Base-by-base conservation (phyloP, 2,797 vertebrate genomes). In the Passerculus sandwichensis region DNA sequence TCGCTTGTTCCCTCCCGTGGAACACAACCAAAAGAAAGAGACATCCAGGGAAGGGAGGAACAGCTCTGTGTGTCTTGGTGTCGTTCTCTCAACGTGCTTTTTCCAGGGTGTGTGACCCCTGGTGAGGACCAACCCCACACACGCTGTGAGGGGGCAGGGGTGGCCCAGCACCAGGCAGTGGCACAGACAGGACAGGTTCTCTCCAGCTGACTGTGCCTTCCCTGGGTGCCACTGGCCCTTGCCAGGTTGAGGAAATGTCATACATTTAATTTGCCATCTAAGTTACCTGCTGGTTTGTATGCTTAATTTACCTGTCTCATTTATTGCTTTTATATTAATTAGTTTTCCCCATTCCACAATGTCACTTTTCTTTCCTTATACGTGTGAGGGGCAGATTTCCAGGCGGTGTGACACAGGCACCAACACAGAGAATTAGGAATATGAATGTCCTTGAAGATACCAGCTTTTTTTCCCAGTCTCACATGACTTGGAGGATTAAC, bases 111-210 rank as follows among this genome's bases (percentile, higher is more conserved):
- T 6, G 0, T 87, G 75, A 87, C 14, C 34, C 19, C 8, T 2
- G 12, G 27, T 14, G 62, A 76, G 61, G 36, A 60, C 16, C 47
- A 45, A 7, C 36, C 59, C 36, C 47, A 38, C n/a, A 6, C 25
- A 12, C 0, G 0, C 18, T 6, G 9, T 42, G 54, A 3, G 1
- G 48, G 50, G 21, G 45, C 23, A 27, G 54, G 20, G 76, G 29
- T 71, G 62, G 29, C 67, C 50, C 73, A 32, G n/a, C 36, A 66
- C 21, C 13, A 11, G 34, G n/a, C 51, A 14, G 17, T 7, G 5
- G 14, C 45, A 61, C 69, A 62, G 42, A 21, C 48, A 51, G n/a
- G 13, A 38, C 38, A 38, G 11, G 38, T 21, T 13, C 57, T 74
- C 20, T 53, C 0, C 5, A 61, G 48, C 6, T 38, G 34, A 10